Percentiles rank a stretch among this genome's conserved stretches.
Conservation (phyloP, 2,888 invertebrate species). For the Agrochola litura region DNA sequence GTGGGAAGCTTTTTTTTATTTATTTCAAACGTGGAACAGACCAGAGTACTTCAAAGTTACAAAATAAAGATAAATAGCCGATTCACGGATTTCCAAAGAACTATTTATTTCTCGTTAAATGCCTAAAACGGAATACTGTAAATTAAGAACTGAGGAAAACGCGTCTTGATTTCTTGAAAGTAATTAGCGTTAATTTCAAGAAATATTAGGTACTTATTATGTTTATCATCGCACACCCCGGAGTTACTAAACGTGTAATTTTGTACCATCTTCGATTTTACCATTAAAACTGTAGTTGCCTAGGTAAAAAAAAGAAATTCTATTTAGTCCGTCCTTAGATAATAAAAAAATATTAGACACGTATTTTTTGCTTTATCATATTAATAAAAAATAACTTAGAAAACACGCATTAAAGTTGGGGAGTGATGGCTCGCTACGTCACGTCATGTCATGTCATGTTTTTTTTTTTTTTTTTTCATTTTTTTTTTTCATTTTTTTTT, state of each 20-base stretch:
- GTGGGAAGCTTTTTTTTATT: background rate
- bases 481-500: too few species aligned
- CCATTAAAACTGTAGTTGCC: too few species aligned
- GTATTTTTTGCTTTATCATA: too few species aligned
- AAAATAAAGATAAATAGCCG: background rate
- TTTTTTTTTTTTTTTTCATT: too few species aligned
- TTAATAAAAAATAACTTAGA: too few species aligned
- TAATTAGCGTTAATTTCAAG: background rate
- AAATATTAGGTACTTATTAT: background rate
- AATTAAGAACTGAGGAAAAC: background rate
- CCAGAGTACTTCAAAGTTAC: background rate
- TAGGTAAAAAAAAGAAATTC: too few species aligned
- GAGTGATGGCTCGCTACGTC: too few species aligned
- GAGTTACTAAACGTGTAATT: background rate
- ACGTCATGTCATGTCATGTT: too few species aligned
- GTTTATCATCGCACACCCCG: background rate
- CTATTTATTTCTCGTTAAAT: background rate
- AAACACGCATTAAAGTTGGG: too few species aligned
- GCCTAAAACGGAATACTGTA: background rate
- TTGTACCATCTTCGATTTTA: background rate
- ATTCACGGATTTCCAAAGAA: background rate
- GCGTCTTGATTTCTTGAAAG: constrained; percentile 1
- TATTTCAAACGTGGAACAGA: background rate
- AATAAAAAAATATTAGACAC: too few species aligned
- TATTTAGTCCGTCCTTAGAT: too few species aligned